A percentile compares a stretch with the other conserved stretches of the same genome.
Evolutionary conservation across 2,888 invertebrate genomes (phyloP).

Genomic region (Endotricha flammealis): DNA sequence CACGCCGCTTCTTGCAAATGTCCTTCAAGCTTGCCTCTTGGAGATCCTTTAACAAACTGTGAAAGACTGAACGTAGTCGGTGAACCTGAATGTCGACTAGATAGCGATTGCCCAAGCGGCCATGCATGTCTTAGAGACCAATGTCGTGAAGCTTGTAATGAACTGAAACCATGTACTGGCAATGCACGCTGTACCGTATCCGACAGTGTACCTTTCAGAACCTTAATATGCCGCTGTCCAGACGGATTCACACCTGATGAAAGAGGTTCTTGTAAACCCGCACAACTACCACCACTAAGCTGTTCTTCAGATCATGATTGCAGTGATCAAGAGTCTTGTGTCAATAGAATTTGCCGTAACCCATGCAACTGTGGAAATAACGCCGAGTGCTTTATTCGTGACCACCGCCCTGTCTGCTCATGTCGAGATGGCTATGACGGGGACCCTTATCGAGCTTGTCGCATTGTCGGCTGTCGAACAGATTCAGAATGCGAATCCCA

Average conservation of each 20-base stretch:
- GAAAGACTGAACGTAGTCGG: slow-evolving; percentile 68
- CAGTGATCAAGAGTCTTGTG: slow-evolving; percentile 86
- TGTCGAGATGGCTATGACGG: slow-evolving; percentile 91
- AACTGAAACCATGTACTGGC: slow-evolving; percentile 85
- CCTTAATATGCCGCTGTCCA: slow-evolving; percentile 92
- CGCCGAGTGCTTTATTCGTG: slow-evolving; percentile 87
- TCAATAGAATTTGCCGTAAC: slow-evolving; percentile 90
- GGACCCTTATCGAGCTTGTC: slow-evolving; percentile 89
- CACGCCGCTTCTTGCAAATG: slow-evolving; percentile 91
- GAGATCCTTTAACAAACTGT: slow-evolving; percentile 89
- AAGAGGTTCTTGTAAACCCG: slow-evolving; percentile 86
- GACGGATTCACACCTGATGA: slow-evolving; percentile 90
- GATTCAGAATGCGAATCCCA: slow-evolving; percentile 90
- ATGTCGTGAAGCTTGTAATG: slow-evolving; percentile 88
- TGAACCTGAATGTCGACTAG: slow-evolving; percentile 85
- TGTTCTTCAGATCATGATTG: slow-evolving; percentile 91
- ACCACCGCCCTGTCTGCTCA: slow-evolving; percentile 92
- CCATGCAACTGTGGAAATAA: slow-evolving; percentile 93
- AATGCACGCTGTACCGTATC: slow-evolving; percentile 89
- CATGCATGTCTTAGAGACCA: slow-evolving; percentile 87
- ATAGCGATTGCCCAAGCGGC: slow-evolving; percentile 88
- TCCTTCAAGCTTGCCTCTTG: slow-evolving; percentile 86
- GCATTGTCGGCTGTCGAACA: slow-evolving; percentile 87
- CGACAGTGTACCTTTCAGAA: slow-evolving; percentile 90
- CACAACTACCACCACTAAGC: slow-evolving; percentile 83